Percentiles rank a stretch among this genome's conserved stretches.
Conservation (phyloP, 1,140 invertebrate species). For the Conus betulinus region DNA sequence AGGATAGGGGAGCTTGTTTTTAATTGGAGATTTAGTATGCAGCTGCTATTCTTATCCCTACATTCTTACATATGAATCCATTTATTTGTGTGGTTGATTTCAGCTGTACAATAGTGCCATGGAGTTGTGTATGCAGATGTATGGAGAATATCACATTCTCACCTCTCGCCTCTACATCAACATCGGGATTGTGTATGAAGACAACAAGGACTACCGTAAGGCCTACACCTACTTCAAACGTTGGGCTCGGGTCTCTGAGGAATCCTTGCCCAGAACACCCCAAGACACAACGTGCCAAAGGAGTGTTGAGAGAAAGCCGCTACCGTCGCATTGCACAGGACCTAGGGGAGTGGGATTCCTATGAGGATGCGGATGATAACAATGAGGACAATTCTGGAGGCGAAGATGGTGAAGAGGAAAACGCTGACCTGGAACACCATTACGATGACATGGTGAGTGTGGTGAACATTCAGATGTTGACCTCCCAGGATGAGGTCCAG, state of each 20-base stretch:
- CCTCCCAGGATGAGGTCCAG: constrained; percentile 34
- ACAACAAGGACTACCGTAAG: constrained; percentile 73
- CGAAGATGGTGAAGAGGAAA: constrained; percentile 60
- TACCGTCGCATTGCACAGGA: constrained; percentile 69
- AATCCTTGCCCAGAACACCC: constrained; percentile 73
- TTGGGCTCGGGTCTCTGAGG: constrained; percentile 73
- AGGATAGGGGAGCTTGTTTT: neutral
- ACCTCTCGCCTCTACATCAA: constrained; percentile 74
- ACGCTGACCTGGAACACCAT: constrained; percentile 65
- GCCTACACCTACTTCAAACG: constrained; percentile 75
- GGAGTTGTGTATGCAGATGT: constrained; percentile 73
- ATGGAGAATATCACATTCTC: constrained; percentile 72
- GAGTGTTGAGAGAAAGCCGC: constrained; percentile 69
- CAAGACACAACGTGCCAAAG: constrained; percentile 72
- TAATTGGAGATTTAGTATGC: neutral
- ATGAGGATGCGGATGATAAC: constrained; percentile 56
- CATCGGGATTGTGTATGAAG: constrained; percentile 74
- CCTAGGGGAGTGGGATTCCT: constrained; percentile 63
- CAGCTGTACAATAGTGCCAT: constrained; percentile 74
- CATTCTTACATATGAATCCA: neutral
- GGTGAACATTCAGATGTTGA: constrained; percentile 44
- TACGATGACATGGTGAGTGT: constrained; percentile 62
- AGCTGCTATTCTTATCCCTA: neutral
- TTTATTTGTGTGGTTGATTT: constrained; percentile 26
- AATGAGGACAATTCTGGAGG: constrained; percentile 55